phyloP scores from a whole-genome alignment of 2,888 invertebrate genomes.

The Cephus pulcher region DNA sequence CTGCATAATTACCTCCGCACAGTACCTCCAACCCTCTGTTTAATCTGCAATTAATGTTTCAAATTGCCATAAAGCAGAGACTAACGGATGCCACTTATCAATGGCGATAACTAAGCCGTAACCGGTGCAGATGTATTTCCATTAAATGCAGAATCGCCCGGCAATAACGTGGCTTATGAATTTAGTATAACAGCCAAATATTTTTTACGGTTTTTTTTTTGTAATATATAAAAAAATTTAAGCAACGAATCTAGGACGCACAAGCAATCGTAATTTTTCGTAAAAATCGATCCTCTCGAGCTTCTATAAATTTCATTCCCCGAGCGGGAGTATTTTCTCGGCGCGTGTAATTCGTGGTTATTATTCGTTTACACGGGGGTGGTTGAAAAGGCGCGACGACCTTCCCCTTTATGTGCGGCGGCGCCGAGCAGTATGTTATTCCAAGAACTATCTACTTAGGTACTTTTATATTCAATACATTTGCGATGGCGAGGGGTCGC shows the following conservation, averaged over 20 bases:
- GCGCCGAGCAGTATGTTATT: constrained; percentile 52
- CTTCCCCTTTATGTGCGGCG: constrained; percentile 11
- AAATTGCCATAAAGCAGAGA: constrained; percentile 59
- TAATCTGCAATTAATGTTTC: constrained; percentile 65
- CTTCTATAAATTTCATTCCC: not conserved
- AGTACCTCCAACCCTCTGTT: constrained; percentile 49
- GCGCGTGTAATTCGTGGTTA: constrained; percentile 55
- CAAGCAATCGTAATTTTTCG: not conserved
- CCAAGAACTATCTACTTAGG: constrained; percentile 60
- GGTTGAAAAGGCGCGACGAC: constrained; percentile 11
- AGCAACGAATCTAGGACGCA: not conserved
- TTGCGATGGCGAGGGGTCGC: constrained; percentile 45
- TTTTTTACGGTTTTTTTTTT: not conserved
- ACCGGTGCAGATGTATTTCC: constrained; percentile 6
- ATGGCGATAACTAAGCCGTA: constrained; percentile 46
- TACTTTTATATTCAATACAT: constrained; percentile 65
- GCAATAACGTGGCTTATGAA: not conserved
- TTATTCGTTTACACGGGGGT: constrained; percentile 54
- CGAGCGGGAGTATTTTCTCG: not conserved
- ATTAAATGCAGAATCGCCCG: not conserved
- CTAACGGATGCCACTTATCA: constrained; percentile 60
- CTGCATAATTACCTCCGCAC: constrained; percentile 57
- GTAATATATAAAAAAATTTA: not conserved
- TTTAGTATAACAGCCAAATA: not conserved
- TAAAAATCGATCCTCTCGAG: not conserved